Conservation (phyloP, 2,113 vertebrate species). For the Pterocles gutturalis region DNA sequence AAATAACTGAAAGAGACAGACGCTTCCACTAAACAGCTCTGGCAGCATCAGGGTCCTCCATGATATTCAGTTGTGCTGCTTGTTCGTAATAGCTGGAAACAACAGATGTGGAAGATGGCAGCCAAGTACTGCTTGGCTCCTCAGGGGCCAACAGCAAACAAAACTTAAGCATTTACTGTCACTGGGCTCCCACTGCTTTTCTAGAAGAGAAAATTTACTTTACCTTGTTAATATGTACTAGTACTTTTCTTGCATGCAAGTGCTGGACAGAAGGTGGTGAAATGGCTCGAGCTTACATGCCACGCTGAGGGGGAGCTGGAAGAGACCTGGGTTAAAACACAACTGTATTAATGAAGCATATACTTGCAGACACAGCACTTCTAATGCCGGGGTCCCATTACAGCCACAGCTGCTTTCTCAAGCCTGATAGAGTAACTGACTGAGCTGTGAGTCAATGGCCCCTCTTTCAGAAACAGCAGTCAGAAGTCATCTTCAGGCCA, state of each 20-base stretch:
- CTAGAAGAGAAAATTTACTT: background rate
- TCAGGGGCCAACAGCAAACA: background rate
- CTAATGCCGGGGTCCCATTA: no score
- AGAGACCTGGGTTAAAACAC: background rate
- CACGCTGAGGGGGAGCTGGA: background rate
- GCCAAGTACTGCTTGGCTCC: background rate
- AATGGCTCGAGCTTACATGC: background rate
- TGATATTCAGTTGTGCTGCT: background rate
- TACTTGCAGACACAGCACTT: background rate
- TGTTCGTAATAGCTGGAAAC: background rate
- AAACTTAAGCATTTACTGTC: background rate
- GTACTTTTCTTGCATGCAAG: background rate
- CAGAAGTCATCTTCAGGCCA: background rate
- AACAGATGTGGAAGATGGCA: background rate
- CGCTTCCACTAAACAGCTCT: background rate
- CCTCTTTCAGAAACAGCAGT: background rate
- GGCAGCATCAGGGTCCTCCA: background rate
- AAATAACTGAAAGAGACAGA: background rate
- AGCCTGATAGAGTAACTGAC: background rate
- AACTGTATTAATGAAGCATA: background rate
- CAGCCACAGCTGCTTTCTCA: background rate
- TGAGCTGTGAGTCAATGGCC: background rate
- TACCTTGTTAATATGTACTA: no score
- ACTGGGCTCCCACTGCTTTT: background rate
- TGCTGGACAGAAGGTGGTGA: no score